phyloP scores from a whole-genome alignment of 1,140 invertebrate species.

The Ceratosolen fusciceps region DNA sequence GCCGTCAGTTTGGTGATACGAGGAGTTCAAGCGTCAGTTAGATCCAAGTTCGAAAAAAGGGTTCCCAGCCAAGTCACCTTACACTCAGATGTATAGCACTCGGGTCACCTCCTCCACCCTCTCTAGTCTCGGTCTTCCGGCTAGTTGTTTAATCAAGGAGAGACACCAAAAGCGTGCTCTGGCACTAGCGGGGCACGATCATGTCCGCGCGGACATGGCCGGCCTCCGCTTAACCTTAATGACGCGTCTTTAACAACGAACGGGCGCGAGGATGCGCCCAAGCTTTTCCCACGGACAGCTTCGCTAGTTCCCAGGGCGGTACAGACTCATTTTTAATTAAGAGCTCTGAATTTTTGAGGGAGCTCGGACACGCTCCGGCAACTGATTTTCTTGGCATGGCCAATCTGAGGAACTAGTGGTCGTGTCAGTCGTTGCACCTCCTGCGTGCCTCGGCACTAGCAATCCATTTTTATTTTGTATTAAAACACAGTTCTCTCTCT shows the following conservation, averaged over 20 bases:
- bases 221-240: constrained; percentile 69
- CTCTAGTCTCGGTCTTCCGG: background rate
- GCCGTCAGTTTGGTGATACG: background rate
- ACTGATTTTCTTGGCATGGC: background rate
- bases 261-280: constrained; percentile 51
- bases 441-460: background rate
- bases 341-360: constrained; percentile 24
- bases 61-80: background rate
- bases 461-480: background rate
- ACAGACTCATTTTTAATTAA: constrained; percentile 65
- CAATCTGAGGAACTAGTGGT: background rate
- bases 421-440: background rate
- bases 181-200: constrained; percentile 2
- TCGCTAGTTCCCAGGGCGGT: constrained; percentile 61
- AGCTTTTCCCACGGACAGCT: constrained; percentile 58
- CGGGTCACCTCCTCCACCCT: background rate
- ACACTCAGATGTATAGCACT: background rate
- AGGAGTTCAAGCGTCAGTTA: background rate
- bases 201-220: constrained; percentile 48
- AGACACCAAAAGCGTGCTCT: constrained; percentile 34
- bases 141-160: constrained; percentile 24
- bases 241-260: constrained; percentile 70
- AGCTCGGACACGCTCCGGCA: background rate
- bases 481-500: background rate
- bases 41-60: background rate